A percentile compares a stretch with the other conserved stretches of the same genome.
Conservation (phyloP, 1,140 invertebrate species). For the Heterodera schachtii region DNA sequence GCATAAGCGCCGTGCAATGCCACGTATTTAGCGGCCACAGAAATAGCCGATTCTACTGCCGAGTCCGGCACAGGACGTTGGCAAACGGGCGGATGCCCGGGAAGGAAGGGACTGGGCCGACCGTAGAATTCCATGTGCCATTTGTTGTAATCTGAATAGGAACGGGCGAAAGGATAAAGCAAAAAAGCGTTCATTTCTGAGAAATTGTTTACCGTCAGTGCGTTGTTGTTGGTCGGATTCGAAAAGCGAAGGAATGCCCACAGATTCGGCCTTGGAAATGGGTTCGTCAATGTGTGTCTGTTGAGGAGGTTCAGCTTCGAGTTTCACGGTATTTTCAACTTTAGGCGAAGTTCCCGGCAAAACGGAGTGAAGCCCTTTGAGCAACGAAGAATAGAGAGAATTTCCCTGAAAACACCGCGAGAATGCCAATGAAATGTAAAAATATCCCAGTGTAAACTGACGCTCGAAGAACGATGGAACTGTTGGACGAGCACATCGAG, state of each 20-base stretch:
- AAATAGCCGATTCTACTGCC: slow-evolving; percentile 27
- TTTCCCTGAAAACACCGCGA: slow-evolving; percentile 31
- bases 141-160: slow-evolving; percentile 28
- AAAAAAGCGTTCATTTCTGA: background rate
- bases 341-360: slow-evolving; percentile 20
- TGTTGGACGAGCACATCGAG: slow-evolving; percentile 14
- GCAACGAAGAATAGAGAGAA: slow-evolving; percentile 45
- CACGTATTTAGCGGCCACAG: slow-evolving; percentile 36
- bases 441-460: background rate
- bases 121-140: slow-evolving; percentile 46
- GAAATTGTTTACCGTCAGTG: slow-evolving; percentile 15
- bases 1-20: slow-evolving; percentile 34
- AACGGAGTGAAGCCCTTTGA: slow-evolving; percentile 42
- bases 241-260: background rate
- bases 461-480: slow-evolving; percentile 33
- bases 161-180: background rate
- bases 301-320: background rate
- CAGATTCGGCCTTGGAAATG: background rate
- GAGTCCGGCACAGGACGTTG: slow-evolving; percentile 32
- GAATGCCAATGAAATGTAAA: slow-evolving; percentile 4
- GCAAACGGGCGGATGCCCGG: slow-evolving; percentile 27
- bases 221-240: slow-evolving; percentile 29
- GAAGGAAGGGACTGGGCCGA: slow-evolving; percentile 42
- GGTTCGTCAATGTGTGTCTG: background rate
- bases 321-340: slow-evolving; percentile 8